phyloP scores from a whole-genome alignment of 2,888 invertebrate species.

The Alloscopus bannaensis region DNA sequence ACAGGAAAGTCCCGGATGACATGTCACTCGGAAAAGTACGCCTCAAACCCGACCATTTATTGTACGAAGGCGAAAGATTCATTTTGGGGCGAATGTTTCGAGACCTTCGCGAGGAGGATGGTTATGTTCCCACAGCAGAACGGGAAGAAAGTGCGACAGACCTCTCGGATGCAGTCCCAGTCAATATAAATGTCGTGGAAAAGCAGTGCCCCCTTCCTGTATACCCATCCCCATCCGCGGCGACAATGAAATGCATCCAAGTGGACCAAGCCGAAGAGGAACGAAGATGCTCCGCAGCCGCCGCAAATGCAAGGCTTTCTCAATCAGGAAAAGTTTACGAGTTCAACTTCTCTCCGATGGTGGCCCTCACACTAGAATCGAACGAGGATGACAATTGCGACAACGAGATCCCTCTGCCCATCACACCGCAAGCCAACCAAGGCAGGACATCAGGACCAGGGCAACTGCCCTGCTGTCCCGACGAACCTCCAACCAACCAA shows the following conservation, averaged over 20 bases:
- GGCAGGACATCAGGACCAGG: too few relatives aligned
- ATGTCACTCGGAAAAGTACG: constrained; percentile 41
- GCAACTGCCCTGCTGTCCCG: neutral
- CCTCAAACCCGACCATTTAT: constrained; percentile 24
- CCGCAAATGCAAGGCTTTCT: neutral
- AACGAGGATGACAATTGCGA: neutral
- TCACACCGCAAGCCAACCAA: constrained; percentile 8
- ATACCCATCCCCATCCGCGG: neutral
- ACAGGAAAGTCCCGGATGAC: constrained; percentile 39
- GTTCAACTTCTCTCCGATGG: constrained; percentile 28
- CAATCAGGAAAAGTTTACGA: constrained; percentile 44
- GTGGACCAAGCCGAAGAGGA: neutral
- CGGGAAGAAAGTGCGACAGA: constrained; percentile 12
- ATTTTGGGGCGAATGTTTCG: constrained; percentile 42
- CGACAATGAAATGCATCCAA: neutral
- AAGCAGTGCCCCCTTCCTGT: constrained; percentile 9
- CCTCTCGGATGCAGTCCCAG: constrained; percentile 25
- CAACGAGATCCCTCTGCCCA: neutral
- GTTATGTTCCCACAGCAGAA: constrained; percentile 40
- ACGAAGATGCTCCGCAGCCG: neutral
- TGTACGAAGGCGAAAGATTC: constrained; percentile 51
- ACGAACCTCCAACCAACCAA: neutral
- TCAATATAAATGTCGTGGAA: neutral
- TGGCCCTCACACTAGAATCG: constrained; percentile 17
- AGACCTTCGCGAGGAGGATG: constrained; percentile 28